Conservation (phyloP, 2,888 invertebrate species). For the Siphlonurus alternatus region DNA sequence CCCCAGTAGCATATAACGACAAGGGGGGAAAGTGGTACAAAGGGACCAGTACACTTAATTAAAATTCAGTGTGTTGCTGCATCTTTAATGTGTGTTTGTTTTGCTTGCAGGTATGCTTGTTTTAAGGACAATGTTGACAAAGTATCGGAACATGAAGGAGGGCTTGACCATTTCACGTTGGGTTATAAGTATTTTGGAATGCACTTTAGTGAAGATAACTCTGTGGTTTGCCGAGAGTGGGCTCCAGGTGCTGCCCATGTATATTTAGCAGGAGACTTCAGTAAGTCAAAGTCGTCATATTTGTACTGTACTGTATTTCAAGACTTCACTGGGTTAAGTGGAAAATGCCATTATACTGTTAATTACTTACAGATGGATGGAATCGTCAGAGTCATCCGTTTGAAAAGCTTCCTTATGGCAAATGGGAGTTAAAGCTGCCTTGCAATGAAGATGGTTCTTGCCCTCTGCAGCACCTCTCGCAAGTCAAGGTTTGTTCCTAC, state of each 20-base stretch:
- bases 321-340: too few relatives aligned
- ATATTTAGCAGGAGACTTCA: conserved; percentile 90
- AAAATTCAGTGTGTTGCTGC: too few relatives aligned
- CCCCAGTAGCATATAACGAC: too few relatives aligned
- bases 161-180: conserved; percentile 66
- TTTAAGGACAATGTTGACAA: conserved; percentile 57
- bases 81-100: too few relatives aligned
- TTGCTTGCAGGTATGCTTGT: conserved; percentile 54
- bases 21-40: too few relatives aligned
- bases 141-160: conserved; percentile 64
- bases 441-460: conserved; percentile 69
- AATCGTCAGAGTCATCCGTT: conserved; percentile 66
- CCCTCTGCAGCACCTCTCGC: conserved; percentile 65
- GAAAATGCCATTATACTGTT: too few relatives aligned
- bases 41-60: too few relatives aligned
- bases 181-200: conserved; percentile 82
- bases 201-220: conserved; percentile 69
- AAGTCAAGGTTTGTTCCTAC: conserved; percentile 55
- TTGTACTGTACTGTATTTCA: too few relatives aligned
- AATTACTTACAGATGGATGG: conserved; percentile 61
- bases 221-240: conserved; percentile 85
- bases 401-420: conserved; percentile 73
- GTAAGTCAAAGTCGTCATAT: too few relatives aligned
- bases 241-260: conserved; percentile 84
- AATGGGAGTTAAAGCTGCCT: conserved; percentile 83